phyloP scores from a whole-genome alignment of 1,140 invertebrate genomes.

The Brachionus calyciflorus region DNA sequence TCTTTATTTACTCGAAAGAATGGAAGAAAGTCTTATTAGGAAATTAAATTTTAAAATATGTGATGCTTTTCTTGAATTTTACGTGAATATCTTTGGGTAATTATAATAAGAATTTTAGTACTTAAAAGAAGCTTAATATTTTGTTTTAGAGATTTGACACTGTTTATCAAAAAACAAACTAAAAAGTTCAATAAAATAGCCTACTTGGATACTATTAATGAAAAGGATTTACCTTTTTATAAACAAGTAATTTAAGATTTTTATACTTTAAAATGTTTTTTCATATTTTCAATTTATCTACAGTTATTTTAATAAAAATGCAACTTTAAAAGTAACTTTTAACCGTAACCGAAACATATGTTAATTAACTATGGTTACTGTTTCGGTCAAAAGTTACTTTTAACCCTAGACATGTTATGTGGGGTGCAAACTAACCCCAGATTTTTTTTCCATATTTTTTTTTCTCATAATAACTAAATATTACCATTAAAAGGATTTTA shows the following conservation, averaged over 20 bases:
- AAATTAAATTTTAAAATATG: neutral
- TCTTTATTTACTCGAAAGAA: neutral
- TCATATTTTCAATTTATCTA: too few species aligned
- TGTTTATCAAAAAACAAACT: neutral
- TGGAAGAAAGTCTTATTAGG: neutral
- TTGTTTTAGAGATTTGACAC: neutral
- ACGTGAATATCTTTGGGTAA: conserved; percentile 30
- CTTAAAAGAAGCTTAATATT: neutral
- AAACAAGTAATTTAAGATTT: neutral
- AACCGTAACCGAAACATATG: too few species aligned
- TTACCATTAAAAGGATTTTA: too few species aligned
- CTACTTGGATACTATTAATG: conserved; percentile 1
- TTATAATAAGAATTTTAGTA: neutral
- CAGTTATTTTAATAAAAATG: too few species aligned
- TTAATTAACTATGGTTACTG: too few species aligned
- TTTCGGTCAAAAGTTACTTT: too few species aligned
- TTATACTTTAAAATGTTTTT: too few species aligned
- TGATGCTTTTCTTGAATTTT: conserved; percentile 2
- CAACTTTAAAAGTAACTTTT: too few species aligned
- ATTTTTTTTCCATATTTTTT: too few species aligned
- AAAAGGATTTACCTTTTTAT: neutral
- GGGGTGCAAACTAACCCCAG: too few species aligned
- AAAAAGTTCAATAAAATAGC: conserved; percentile 11
- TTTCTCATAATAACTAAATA: too few species aligned
- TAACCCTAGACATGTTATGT: too few species aligned